A percentile compares a stretch with the other conserved stretches of the same genome.
phyloP scores from a whole-genome alignment of 64 coral and sea anemone species.

The Trachythela sp. region DNA sequence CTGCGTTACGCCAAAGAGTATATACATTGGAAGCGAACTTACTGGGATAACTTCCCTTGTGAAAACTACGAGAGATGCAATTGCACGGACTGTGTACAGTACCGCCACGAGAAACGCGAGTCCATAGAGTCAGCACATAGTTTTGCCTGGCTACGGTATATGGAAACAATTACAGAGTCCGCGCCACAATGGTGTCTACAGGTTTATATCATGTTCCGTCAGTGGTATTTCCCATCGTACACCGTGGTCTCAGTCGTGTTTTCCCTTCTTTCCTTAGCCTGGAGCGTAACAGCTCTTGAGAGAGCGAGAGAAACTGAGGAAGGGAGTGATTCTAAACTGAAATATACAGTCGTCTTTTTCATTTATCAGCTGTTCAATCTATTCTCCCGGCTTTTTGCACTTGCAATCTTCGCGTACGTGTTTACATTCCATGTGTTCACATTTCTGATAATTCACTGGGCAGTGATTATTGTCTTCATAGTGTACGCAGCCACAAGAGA shows the following conservation, averaged over 20 bases:
- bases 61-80: background rate
- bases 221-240: background rate
- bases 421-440: background rate
- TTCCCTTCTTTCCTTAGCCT: background rate
- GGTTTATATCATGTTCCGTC: background rate
- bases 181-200: background rate
- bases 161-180: background rate
- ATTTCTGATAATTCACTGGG: background rate
- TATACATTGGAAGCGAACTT: background rate
- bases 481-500: too few species aligned
- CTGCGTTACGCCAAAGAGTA: background rate
- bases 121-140: too few species aligned
- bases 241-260: background rate
- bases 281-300: background rate
- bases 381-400: background rate
- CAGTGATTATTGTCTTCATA: background rate
- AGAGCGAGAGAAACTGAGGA: background rate
- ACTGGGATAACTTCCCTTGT: background rate
- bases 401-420: background rate
- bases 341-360: background rate
- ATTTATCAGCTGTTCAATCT: background rate
- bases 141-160: too few species aligned
- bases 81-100: too few species aligned
- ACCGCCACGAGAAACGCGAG: too few species aligned
- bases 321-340: background rate